A percentile compares a stretch with the other conserved stretches of the same genome.
Evolutionary conservation across 2,113 vertebrate genomes (phyloP).

Genomic region (Myiagra hebetior): DNA sequence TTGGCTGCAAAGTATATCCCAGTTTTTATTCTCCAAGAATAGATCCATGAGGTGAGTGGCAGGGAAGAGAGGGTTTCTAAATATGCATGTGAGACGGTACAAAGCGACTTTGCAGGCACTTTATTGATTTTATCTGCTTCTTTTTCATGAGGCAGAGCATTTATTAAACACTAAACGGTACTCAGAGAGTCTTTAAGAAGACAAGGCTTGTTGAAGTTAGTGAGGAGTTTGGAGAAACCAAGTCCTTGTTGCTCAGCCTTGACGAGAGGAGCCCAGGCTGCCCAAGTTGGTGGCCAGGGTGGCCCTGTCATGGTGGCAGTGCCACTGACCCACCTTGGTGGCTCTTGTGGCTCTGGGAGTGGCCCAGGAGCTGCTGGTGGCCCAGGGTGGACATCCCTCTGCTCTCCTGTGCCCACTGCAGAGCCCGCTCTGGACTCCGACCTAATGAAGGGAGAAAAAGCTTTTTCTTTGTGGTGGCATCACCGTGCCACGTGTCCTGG

Average conservation of each 20-base stretch:
- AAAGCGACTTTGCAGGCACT: conserved; percentile 49
- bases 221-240: neutral
- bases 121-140: conserved; percentile 34
- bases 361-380: neutral
- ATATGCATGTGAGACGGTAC: conserved; percentile 61
- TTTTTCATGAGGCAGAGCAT: neutral
- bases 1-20: conserved; percentile 63
- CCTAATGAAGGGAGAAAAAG: neutral
- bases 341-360: neutral
- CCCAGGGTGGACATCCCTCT: neutral
- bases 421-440: neutral
- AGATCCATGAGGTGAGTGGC: conserved; percentile 66
- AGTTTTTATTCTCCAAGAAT: conserved; percentile 72
- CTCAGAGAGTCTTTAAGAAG: neutral
- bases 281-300: neutral
- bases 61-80: conserved; percentile 69
- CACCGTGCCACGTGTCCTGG: fast-evolving
- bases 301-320: fast-evolving
- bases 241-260: neutral
- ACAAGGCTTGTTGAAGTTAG: neutral
- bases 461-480: neutral
- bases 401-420: neutral
- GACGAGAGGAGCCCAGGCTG: neutral
- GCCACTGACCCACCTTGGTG: neutral
- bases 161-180: neutral